Percentiles rank a stretch among this genome's conserved stretches.
These are phyloP conservation scores for Elysia crispata DNA, from an alignment of 2,888 invertebrate genomes.

Conservation along the genomic window DNA sequence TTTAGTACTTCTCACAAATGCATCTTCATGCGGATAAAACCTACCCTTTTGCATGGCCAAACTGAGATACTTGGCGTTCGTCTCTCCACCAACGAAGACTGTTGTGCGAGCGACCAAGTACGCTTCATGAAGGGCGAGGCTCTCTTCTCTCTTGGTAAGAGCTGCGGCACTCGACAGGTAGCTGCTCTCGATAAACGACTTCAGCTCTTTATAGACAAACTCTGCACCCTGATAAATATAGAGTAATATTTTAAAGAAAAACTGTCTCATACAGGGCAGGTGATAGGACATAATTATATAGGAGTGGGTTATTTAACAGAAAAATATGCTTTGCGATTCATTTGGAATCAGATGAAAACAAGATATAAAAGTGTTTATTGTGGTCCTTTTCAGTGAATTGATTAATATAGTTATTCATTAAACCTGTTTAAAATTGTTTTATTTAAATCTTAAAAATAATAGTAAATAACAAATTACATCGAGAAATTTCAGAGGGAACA, in stretches of 20 bases:
- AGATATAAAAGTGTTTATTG: no score
- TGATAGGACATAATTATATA: neutral
- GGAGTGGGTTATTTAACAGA: no score
- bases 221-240: slow-evolving; percentile 71
- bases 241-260: no score
- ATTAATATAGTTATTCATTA: no score
- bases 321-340: no score
- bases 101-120: slow-evolving; percentile 61
- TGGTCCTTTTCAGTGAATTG: no score
- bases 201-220: slow-evolving; percentile 67
- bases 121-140: slow-evolving; percentile 62
- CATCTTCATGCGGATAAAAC: neutral
- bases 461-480: neutral
- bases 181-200: slow-evolving; percentile 58
- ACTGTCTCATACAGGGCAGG: slow-evolving; percentile 5
- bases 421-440: no score
- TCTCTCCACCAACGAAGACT: slow-evolving; percentile 62
- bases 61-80: slow-evolving; percentile 53
- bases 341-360: no score
- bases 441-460: neutral
- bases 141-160: slow-evolving; percentile 32
- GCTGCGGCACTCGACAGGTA: slow-evolving; percentile 3
- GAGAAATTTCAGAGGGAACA: no score
- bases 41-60: slow-evolving; percentile 26
- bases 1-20: neutral